phyloP scores from a whole-genome alignment of 2,113 vertebrate species.

The Hypanus sabinus region DNA sequence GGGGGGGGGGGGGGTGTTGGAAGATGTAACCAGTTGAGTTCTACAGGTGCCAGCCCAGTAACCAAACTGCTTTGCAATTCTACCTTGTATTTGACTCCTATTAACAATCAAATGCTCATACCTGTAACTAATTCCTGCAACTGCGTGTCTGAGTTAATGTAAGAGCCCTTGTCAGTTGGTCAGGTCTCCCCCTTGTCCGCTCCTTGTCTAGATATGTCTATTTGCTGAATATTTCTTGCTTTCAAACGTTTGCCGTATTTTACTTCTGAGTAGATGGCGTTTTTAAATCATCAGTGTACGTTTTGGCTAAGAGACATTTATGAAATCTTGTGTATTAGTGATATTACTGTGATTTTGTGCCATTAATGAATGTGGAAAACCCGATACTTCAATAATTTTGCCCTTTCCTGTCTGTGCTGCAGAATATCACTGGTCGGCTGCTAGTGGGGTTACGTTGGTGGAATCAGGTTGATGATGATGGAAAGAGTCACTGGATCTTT shows the following conservation, averaged over 20 bases:
- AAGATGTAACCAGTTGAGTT: no score
- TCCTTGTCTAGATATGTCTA: no score
- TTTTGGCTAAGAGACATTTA: background rate
- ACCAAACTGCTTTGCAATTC: no score
- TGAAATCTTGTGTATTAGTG: background rate
- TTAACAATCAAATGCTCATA: background rate
- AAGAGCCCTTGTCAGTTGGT: no score
- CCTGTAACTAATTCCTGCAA: background rate
- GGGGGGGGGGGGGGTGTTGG: no score
- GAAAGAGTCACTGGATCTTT: conserved; percentile 85
- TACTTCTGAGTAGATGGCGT: background rate
- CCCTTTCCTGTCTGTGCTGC: conserved; percentile 1
- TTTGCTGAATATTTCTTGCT: no score
- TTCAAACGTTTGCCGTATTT: no score
- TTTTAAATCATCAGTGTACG: background rate
- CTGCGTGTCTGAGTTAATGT: no score
- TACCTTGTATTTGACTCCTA: background rate
- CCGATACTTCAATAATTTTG: background rate
- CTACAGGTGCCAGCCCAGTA: no score
- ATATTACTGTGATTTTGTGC: background rate
- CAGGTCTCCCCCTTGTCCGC: no score
- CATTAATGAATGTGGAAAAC: background rate
- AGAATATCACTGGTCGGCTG: conserved; percentile 86
- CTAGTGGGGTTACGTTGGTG: conserved; percentile 94
- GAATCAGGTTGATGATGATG: conserved; percentile 95